phyloP scores from a whole-genome alignment of 2,888 invertebrate genomes.

The Andrena fulva region DNA sequence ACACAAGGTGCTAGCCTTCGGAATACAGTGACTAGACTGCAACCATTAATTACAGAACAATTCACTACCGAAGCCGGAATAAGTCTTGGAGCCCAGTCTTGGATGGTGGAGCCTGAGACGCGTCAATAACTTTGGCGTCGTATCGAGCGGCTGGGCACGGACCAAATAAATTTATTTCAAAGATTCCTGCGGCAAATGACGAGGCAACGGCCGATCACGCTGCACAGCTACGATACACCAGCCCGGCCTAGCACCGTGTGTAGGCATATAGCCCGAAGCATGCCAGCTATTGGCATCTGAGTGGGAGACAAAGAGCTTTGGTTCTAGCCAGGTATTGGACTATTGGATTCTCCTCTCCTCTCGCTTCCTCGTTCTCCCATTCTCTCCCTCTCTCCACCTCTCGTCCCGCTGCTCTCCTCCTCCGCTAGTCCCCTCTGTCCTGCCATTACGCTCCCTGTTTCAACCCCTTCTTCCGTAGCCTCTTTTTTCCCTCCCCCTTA shows the following conservation, averaged over 20 bases:
- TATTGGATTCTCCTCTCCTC: constrained; percentile 70
- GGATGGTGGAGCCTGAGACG: not conserved
- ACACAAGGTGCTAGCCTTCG: too few species aligned
- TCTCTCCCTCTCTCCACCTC: not conserved
- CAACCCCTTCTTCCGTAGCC: not conserved
- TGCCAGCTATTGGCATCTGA: constrained; percentile 74
- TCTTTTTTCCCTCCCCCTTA: constrained; percentile 21
- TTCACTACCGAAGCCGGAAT: not conserved
- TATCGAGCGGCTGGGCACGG: constrained; percentile 23
- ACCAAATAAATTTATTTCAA: constrained; percentile 56
- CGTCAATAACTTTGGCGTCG: constrained; percentile 22
- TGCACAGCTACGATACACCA: constrained; percentile 39
- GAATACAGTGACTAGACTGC: not conserved
- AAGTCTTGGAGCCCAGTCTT: constrained; percentile 9
- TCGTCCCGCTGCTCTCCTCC: not conserved
- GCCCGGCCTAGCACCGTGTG: constrained; percentile 46
- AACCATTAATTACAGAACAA: constrained; percentile 23
- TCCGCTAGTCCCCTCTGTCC: constrained; percentile 7
- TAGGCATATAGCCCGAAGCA: constrained; percentile 70
- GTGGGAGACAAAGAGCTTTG: constrained; percentile 74
- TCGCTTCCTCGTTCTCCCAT: constrained; percentile 15
- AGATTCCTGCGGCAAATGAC: constrained; percentile 62
- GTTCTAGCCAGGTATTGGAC: constrained; percentile 70
- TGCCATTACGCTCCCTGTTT: constrained; percentile 28
- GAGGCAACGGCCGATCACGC: constrained; percentile 53